Percentiles rank a stretch among this genome's conserved stretches.
These are phyloP conservation scores for Perca flavescens DNA, from an alignment of 2,113 vertebrate species.

Conservation along the genomic window DNA sequence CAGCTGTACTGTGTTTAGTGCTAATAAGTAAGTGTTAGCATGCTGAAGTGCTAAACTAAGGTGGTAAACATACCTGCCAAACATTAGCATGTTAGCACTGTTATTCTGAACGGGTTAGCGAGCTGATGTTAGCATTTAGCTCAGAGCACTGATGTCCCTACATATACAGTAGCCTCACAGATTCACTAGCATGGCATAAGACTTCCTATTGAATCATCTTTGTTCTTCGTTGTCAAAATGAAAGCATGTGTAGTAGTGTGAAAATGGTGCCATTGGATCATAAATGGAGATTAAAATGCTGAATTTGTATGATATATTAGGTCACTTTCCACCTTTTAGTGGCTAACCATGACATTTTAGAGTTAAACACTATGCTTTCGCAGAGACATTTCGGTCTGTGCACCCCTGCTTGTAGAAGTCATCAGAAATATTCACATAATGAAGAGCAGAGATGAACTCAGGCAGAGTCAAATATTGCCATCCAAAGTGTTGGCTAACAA, in stretches of 20 bases:
- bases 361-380: neutral
- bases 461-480: neutral
- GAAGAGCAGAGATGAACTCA: neutral
- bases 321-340: slow-evolving; percentile 15
- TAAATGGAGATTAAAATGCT: neutral
- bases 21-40: too few species aligned
- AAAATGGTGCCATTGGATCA: neutral
- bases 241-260: neutral
- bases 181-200: neutral
- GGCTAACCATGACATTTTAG: slow-evolving; percentile 2
- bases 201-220: neutral
- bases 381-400: slow-evolving; percentile 5
- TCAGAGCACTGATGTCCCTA: too few species aligned
- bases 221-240: neutral
- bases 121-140: too few species aligned
- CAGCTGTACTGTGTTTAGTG: neutral
- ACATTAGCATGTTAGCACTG: too few species aligned
- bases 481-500: neutral
- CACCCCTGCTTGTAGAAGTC: slow-evolving; percentile 5
- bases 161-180: neutral
- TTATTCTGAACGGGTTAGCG: too few species aligned
- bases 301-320: slow-evolving; percentile 5
- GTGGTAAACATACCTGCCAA: too few species aligned
- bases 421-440: neutral
- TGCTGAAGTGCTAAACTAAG: too few species aligned